Conservation (phyloP, 2,113 vertebrate genomes). For the Saguinus imperator region DNA sequence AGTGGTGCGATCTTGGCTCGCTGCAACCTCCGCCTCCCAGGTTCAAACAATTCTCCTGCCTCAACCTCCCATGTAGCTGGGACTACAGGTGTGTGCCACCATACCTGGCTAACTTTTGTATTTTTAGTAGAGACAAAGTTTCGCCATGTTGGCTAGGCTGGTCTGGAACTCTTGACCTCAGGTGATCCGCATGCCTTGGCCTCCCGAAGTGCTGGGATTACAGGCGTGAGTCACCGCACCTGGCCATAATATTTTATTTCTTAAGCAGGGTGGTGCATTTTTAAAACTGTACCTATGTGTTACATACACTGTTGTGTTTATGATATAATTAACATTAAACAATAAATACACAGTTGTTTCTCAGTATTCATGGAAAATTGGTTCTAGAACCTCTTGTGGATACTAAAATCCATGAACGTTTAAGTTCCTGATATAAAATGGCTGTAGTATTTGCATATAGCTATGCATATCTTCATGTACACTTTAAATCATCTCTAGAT, state of each 20-base stretch:
- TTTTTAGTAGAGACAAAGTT: no score
- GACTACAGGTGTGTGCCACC: no score
- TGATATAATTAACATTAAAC: not conserved
- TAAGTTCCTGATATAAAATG: not conserved
- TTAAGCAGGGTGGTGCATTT: not conserved
- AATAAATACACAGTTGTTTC: not conserved
- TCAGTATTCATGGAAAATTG: not conserved
- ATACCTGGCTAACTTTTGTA: no score
- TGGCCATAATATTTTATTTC: not conserved
- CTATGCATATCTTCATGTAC: not conserved
- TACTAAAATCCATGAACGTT: not conserved
- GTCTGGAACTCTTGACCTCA: no score
- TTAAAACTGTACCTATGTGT: not conserved
- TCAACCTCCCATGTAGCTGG: no score
- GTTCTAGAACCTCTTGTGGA: not conserved
- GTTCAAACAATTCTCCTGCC: no score
- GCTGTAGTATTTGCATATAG: not conserved
- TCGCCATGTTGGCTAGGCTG: no score
- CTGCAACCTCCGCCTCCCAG: no score
- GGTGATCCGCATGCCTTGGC: fast-evolving
- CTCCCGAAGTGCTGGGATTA: no score
- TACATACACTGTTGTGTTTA: not conserved
- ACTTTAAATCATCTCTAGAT: not conserved
- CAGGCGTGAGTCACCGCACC: no score
- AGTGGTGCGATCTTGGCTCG: no score